A percentile compares a stretch with the other conserved stretches of the same genome.
phyloP scores from a whole-genome alignment of 2,797 vertebrate species.

The Lophotriccus pileatus region DNA sequence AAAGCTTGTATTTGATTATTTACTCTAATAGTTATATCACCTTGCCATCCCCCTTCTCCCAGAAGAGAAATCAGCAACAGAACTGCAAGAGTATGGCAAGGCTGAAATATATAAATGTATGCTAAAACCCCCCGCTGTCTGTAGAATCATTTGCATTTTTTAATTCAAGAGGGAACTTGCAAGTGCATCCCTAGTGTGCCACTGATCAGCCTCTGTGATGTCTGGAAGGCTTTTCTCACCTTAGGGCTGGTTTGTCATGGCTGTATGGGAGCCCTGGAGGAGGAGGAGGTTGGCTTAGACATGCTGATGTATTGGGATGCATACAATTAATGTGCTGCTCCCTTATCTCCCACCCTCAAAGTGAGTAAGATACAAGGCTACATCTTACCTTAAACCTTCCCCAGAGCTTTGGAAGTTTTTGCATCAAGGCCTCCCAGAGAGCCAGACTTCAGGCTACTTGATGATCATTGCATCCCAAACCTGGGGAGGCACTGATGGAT shows the following conservation, averaged over 20 bases:
- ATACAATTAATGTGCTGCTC: not conserved
- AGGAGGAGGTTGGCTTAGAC: not conserved
- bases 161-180: not conserved
- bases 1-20: not conserved
- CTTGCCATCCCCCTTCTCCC: not conserved
- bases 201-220: not conserved
- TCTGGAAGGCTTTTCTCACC: not conserved
- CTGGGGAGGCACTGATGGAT: not conserved
- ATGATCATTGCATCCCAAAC: accelerated
- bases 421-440: not conserved
- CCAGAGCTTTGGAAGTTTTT: not conserved
- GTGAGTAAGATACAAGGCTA: not conserved
- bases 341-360: not conserved
- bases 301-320: not conserved
- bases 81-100: not conserved
- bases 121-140: not conserved
- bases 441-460: not conserved
- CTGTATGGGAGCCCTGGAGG: not conserved
- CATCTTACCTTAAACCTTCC: not conserved
- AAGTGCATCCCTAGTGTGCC: not conserved
- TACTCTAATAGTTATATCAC: not conserved
- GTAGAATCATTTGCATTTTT: not conserved
- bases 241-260: not conserved
- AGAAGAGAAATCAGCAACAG: not conserved
- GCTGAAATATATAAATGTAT: not conserved